Conservation (phyloP, 2,113 vertebrate species). For the Chaetorhynchus papuensis region DNA sequence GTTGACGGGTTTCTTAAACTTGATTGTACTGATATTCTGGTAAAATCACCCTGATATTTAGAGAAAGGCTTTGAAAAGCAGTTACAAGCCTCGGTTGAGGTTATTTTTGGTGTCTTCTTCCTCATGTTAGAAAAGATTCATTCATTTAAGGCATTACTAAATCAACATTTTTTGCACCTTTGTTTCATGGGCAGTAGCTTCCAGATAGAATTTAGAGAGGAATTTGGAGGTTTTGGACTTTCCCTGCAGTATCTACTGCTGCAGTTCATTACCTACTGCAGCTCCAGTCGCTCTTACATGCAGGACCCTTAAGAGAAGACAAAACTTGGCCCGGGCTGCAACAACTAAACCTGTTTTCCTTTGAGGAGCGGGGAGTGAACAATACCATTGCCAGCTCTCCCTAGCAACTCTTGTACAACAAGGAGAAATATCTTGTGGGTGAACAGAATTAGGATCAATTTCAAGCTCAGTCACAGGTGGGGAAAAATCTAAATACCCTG, state of each 20-base stretch:
- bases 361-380: neutral
- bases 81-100: neutral
- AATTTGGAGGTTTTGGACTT: neutral
- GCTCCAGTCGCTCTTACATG: neutral
- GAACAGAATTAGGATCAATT: neutral
- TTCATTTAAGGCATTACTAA: neutral
- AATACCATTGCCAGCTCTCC: neutral
- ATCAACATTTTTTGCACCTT: neutral
- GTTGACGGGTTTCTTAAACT: neutral
- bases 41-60: neutral
- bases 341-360: neutral
- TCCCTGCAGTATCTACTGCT: neutral
- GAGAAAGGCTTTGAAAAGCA: neutral
- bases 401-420: neutral
- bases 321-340: neutral
- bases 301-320: neutral
- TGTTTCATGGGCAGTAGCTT: neutral
- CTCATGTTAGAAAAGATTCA: accelerated
- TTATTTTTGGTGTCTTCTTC: neutral
- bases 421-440: neutral
- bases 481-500: neutral
- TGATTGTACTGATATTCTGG: accelerated
- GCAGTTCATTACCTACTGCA: neutral
- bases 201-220: neutral
- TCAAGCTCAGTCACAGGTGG: neutral